Evolutionary conservation across 1,140 invertebrate species (phyloP).

Genomic region (Eumaeus atala): DNA sequence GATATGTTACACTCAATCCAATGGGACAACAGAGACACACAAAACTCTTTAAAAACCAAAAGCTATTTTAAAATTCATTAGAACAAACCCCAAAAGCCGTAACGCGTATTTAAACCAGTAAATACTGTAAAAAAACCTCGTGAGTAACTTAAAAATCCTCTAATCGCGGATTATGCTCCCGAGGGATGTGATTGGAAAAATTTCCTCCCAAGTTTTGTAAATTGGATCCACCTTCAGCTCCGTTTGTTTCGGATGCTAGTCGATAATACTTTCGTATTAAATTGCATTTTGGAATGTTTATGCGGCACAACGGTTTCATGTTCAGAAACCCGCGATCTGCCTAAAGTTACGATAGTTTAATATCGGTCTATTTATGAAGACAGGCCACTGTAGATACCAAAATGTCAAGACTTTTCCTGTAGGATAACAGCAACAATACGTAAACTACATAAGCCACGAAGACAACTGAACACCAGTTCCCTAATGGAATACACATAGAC

Average conservation of each 20-base stretch:
- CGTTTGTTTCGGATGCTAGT: constrained; percentile 53
- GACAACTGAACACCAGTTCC: too few relatives aligned
- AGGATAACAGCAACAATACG: too few relatives aligned
- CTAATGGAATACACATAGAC: too few relatives aligned
- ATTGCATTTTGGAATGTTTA: constrained; percentile 62
- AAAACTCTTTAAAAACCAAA: neutral
- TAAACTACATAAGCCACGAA: too few relatives aligned
- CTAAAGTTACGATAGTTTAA: too few relatives aligned
- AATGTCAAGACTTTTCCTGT: too few relatives aligned
- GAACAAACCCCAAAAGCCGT: neutral
- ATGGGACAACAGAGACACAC: too few relatives aligned
- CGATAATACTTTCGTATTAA: constrained; percentile 40
- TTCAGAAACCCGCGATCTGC: too few relatives aligned
- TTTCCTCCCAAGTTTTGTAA: constrained; percentile 63
- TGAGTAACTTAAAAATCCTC: constrained; percentile 38
- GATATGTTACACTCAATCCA: too few relatives aligned
- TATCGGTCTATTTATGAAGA: too few relatives aligned
- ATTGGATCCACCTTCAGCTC: constrained; percentile 55
- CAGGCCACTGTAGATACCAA: too few relatives aligned
- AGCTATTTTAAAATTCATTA: neutral
- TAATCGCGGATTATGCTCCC: constrained; percentile 48
- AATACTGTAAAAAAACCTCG: constrained; percentile 13
- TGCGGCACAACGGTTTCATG: constrained; percentile 23
- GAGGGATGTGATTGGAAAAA: constrained; percentile 57
- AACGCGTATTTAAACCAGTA: neutral